A percentile compares a stretch with the other conserved stretches of the same genome.
phyloP scores from a whole-genome alignment of 2,113 vertebrate species.

The Pomatostomus ruficeps region DNA sequence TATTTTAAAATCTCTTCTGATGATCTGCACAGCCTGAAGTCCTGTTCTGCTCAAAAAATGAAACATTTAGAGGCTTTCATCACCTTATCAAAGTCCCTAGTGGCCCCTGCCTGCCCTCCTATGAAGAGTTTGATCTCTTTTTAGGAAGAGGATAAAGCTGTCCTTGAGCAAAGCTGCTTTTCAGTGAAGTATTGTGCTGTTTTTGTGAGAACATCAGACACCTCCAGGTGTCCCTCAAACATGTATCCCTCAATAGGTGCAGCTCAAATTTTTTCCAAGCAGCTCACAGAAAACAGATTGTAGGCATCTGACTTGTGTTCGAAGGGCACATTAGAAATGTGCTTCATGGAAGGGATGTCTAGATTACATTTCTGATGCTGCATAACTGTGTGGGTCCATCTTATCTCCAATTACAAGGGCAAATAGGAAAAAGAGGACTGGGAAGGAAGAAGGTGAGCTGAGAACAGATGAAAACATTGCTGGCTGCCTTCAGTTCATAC shows the following conservation, averaged over 20 bases:
- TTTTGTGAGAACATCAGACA: constrained; percentile 24
- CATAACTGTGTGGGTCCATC: not conserved
- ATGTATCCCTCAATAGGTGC: constrained; percentile 14
- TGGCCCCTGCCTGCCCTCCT: not conserved
- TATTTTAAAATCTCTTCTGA: constrained; percentile 12
- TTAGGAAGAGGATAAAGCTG: constrained; percentile 6
- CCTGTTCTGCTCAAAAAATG: not conserved
- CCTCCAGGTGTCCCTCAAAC: constrained; percentile 11
- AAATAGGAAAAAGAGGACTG: not conserved
- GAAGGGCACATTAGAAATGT: not conserved
- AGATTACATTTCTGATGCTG: constrained; percentile 26
- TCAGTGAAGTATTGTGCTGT: not conserved
- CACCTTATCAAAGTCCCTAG: constrained; percentile 11
- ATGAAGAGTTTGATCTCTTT: constrained; percentile 15
- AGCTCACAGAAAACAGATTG: not conserved
- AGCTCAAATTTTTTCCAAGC: not conserved
- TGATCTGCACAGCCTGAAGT: constrained; percentile 6
- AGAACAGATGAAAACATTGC: not conserved
- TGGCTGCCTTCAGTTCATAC: not conserved
- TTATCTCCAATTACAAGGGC: constrained; percentile 32
- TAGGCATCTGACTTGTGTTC: not conserved
- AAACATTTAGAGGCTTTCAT: constrained; percentile 3
- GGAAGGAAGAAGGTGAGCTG: not conserved
- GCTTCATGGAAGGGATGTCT: not conserved
- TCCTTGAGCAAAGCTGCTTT: constrained; percentile 30